Percentiles rank a stretch among this genome's conserved stretches.
Evolutionary conservation across 2,888 invertebrate genomes (phyloP).

Genomic region (Plagodis dolabraria): DNA sequence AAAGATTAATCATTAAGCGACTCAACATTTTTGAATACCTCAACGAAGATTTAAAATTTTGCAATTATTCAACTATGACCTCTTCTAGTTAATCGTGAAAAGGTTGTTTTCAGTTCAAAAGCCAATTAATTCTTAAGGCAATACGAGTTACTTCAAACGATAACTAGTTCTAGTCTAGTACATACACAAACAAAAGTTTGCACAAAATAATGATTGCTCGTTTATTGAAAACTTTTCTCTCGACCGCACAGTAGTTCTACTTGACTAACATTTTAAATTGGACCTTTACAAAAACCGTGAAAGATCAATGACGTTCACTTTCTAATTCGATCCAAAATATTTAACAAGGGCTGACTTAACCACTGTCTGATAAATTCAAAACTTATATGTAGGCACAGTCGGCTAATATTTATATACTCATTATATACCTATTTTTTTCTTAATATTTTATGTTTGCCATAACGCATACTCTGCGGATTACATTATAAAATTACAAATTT

Average conservation of each 20-base stretch:
- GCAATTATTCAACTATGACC: too few species aligned
- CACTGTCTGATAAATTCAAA: not conserved
- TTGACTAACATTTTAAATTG: slow-evolving; percentile 21
- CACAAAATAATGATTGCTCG: slow-evolving; percentile 4
- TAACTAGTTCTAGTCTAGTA: not conserved
- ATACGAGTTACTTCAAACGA: not conserved
- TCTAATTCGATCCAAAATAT: slow-evolving; percentile 53
- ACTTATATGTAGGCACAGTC: too few species aligned
- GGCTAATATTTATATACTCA: not conserved
- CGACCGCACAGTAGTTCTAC: slow-evolving; percentile 4
- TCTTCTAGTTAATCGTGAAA: too few species aligned
- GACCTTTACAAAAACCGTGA: slow-evolving; percentile 17
- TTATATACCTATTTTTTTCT: too few species aligned
- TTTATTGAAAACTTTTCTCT: slow-evolving; percentile 9
- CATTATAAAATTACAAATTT: too few species aligned
- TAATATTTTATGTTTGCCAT: too few species aligned
- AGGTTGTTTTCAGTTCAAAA: too few species aligned
- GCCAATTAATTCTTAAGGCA: too few species aligned
- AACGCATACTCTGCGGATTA: too few species aligned
- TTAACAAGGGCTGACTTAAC: slow-evolving; percentile 5
- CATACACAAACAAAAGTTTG: not conserved
- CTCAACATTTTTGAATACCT: too few species aligned
- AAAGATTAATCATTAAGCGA: too few species aligned
- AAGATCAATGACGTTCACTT: slow-evolving; percentile 51
- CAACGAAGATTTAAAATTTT: too few species aligned